Evolutionary conservation across 1,140 invertebrate species (phyloP).

Genomic region (Bicyclus anynana): DNA sequence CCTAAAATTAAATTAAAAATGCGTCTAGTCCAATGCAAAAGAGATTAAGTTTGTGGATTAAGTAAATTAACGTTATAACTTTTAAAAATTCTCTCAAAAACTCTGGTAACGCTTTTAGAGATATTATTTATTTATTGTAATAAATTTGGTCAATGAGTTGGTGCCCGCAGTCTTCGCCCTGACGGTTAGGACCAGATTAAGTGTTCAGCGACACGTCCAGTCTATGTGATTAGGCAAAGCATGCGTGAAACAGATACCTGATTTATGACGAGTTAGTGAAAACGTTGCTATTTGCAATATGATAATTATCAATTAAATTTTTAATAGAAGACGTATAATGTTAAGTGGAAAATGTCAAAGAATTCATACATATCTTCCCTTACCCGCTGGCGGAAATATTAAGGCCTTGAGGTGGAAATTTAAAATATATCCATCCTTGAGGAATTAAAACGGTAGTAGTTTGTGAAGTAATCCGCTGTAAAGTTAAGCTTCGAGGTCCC

Average conservation of each 20-base stretch:
- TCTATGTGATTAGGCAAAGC: conserved; percentile 71
- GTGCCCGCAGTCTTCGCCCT: conserved; percentile 40
- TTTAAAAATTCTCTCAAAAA: conserved; percentile 45
- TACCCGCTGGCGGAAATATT: conserved; percentile 5
- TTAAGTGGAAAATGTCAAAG: conserved; percentile 19
- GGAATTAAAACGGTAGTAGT: background rate
- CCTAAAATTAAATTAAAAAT: conserved; percentile 69
- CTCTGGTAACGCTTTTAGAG: conserved; percentile 29
- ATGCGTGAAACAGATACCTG: conserved; percentile 66
- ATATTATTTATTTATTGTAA: conserved; percentile 45
- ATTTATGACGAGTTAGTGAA: conserved; percentile 39
- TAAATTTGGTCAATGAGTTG: conserved; percentile 36
- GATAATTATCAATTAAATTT: conserved; percentile 22
- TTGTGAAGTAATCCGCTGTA: conserved; percentile 1
- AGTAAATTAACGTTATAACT: conserved; percentile 56
- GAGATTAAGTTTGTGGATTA: conserved; percentile 71
- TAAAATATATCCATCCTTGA: background rate
- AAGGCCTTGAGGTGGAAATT: background rate
- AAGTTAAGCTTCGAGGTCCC: background rate
- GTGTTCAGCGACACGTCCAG: conserved; percentile 74
- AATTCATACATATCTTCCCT: conserved; percentile 28
- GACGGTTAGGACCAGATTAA: conserved; percentile 66
- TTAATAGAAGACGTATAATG: conserved; percentile 19
- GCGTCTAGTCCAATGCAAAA: conserved; percentile 75
- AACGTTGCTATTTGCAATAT: conserved; percentile 20